Conservation (phyloP, 2,113 vertebrate species). For the Phyllostomus hastatus region DNA sequence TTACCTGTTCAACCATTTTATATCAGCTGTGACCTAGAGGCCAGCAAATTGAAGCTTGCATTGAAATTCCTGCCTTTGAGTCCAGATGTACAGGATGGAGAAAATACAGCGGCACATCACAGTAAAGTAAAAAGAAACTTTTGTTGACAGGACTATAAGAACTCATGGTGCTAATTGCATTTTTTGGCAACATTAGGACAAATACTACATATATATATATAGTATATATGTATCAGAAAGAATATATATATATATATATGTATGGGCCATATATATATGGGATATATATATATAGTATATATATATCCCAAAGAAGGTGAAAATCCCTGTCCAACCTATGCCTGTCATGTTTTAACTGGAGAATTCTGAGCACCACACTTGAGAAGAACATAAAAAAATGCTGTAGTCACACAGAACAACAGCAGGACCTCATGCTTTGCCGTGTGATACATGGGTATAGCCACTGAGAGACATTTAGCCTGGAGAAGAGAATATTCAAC, state of each 20-base stretch:
- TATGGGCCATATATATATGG: too few relatives aligned
- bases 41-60: not conserved
- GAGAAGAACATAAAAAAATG: not conserved
- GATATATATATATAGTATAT: too few relatives aligned
- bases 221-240: too few relatives aligned
- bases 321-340: not conserved
- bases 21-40: not conserved
- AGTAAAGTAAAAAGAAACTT: not conserved
- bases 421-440: not conserved
- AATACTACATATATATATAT: not conserved
- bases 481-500: not conserved
- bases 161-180: not conserved
- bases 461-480: not conserved
- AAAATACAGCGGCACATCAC: not conserved
- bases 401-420: not conserved
- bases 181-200: not conserved
- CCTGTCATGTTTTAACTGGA: not conserved
- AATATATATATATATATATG: too few relatives aligned
- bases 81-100: not conserved
- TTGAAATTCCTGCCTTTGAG: not conserved
- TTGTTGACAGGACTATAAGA: not conserved
- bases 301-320: not conserved
- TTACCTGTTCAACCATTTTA: not conserved
- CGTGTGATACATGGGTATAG: not conserved
- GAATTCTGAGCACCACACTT: not conserved